Conservation (phyloP, 2,797 vertebrate species). For the Eospalax fontanierii region DNA sequence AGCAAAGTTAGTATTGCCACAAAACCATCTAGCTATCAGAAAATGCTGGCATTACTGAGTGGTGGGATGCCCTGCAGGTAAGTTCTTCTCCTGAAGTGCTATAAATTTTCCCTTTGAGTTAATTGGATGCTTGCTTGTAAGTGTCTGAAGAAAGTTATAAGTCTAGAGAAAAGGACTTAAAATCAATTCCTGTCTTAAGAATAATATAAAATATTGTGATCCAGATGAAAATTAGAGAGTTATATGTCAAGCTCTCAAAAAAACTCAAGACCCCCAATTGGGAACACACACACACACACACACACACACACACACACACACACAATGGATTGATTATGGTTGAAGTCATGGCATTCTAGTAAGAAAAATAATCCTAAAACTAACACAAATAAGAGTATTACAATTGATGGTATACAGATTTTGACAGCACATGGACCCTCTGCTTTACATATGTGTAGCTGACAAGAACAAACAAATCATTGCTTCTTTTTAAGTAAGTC, state of each 20-base stretch:
- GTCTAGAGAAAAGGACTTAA: constrained; percentile 53
- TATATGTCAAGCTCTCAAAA: background rate
- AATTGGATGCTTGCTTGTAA: constrained; percentile 57
- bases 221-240: background rate
- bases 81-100: background rate
- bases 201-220: constrained; percentile 19
- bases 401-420: background rate
- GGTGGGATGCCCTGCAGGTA: background rate
- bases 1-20: background rate
- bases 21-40: constrained; percentile 7
- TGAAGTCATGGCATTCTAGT: background rate
- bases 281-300: no score
- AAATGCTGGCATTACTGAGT: background rate
- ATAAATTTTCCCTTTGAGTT: constrained; percentile 49
- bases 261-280: no score
- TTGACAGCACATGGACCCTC: background rate
- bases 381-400: constrained; percentile 28
- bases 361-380: constrained; percentile 44
- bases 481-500: background rate
- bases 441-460: background rate
- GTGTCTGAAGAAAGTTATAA: constrained; percentile 24
- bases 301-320: no score
- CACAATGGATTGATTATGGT: background rate
- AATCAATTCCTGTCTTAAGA: constrained; percentile 52
- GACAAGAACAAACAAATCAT: background rate